Conservation (phyloP, 2,797 vertebrate species). For the Lophotriccus pileatus region DNA sequence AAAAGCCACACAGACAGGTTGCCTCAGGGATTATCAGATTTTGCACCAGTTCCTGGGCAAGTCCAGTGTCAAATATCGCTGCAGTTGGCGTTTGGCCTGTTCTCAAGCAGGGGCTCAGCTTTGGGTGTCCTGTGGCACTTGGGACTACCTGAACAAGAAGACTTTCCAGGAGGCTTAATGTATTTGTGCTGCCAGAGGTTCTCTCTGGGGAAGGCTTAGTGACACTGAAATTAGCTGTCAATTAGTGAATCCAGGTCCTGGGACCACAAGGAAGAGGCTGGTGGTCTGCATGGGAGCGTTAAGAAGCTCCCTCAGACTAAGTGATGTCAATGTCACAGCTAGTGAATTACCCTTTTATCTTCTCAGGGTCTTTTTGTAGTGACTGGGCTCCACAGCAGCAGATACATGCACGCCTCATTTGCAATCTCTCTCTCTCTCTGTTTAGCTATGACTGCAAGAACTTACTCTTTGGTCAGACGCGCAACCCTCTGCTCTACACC, state of each 20-base stretch:
- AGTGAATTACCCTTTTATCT: background rate
- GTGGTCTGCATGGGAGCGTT: background rate
- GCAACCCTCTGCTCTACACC: constrained; percentile 82
- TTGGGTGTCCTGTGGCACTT: background rate
- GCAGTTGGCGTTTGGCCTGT: background rate
- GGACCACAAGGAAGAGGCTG: background rate
- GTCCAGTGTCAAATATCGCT: background rate
- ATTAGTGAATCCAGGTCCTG: background rate
- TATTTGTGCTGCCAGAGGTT: background rate
- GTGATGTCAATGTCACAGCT: background rate
- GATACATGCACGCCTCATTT: background rate
- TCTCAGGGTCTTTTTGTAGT: background rate
- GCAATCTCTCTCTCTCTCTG: background rate
- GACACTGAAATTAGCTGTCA: background rate
- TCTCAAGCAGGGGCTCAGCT: background rate
- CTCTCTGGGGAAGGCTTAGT: background rate
- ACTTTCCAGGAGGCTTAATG: background rate
- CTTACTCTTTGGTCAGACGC: constrained; percentile 83
- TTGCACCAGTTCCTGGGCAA: background rate
- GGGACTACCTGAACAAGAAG: background rate
- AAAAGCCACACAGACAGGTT: background rate
- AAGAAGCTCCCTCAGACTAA: background rate
- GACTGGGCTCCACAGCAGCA: background rate
- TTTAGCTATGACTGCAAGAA: constrained; percentile 90
- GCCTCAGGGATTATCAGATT: background rate